Conservation (phyloP, 1,140 invertebrate species). For the Drosophila punjabiensis region DNA sequence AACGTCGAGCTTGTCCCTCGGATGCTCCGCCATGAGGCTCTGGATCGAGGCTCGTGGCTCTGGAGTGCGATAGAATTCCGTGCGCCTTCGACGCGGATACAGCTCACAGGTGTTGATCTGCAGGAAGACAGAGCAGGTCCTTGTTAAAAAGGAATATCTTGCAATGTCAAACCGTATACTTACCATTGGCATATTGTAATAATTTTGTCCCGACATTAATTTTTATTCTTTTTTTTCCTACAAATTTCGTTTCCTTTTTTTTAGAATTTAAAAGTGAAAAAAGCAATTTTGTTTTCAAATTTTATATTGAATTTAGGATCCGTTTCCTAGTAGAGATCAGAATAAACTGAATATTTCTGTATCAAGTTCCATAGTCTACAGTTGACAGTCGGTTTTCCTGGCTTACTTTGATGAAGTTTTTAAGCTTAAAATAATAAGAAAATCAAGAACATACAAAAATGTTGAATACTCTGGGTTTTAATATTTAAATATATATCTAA, state of each 20-base stretch:
- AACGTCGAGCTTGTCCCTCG: not conserved
- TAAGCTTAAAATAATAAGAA: not conserved
- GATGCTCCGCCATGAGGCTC: slow-evolving; percentile 18
- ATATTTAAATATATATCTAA: not conserved
- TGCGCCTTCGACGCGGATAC: slow-evolving; percentile 9
- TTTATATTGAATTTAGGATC: not conserved
- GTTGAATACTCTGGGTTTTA: no score
- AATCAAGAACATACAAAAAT: not conserved
- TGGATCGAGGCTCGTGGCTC: slow-evolving; percentile 8
- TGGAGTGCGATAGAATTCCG: slow-evolving; percentile 10
- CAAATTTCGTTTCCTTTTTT: not conserved
- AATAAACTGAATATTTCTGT: not conserved
- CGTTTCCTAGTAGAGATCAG: not conserved
- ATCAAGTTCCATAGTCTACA: not conserved
- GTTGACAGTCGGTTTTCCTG: not conserved
- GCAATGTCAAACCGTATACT: not conserved
- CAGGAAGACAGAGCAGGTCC: no score
- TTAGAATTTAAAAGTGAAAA: not conserved
- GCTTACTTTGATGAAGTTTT: not conserved
- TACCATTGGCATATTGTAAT: not conserved
- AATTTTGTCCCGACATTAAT: not conserved
- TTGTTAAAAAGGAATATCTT: not conserved
- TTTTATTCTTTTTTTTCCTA: not conserved
- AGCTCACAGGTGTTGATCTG: slow-evolving; percentile 8
- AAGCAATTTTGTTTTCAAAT: not conserved